phyloP scores from a whole-genome alignment of 1,140 invertebrate genomes.

The Gonioctena quinquepunctata region DNA sequence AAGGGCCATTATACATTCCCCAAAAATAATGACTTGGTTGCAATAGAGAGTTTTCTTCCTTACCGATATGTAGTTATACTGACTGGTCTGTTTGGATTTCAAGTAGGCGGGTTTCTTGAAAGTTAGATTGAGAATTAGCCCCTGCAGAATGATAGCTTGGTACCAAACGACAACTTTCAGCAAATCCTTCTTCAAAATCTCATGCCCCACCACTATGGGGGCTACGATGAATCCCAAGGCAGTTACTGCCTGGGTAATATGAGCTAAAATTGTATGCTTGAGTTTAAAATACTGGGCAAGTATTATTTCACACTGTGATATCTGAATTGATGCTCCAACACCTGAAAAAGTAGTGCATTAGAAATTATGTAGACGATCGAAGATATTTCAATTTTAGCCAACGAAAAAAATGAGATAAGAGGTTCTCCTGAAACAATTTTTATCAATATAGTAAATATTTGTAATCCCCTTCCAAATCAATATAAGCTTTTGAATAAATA shows the following conservation, averaged over 20 bases:
- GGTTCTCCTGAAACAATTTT: no score
- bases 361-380: neutral
- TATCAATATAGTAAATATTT: no score
- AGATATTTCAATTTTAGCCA: no score
- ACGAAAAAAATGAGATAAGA: no score
- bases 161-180: slow-evolving; percentile 48
- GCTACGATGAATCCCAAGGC: slow-evolving; percentile 44
- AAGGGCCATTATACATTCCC: no score
- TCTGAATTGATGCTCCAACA: slow-evolving; percentile 44
- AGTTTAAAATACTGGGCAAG: slow-evolving; percentile 50
- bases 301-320: slow-evolving; percentile 46
- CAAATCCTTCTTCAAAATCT: slow-evolving; percentile 37
- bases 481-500: no score
- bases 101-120: slow-evolving; percentile 50
- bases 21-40: no score
- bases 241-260: slow-evolving; percentile 33
- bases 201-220: slow-evolving; percentile 37
- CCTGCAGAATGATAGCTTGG: slow-evolving; percentile 48
- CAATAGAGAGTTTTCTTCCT: no score
- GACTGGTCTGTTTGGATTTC: slow-evolving; percentile 33
- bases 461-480: no score
- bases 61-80: slow-evolving; percentile 44
- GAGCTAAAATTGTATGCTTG: slow-evolving; percentile 40
- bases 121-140: slow-evolving; percentile 38
- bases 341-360: slow-evolving; percentile 34